Conservation (phyloP, 2,797 vertebrate species). For the Setipinna tenuifilis region DNA sequence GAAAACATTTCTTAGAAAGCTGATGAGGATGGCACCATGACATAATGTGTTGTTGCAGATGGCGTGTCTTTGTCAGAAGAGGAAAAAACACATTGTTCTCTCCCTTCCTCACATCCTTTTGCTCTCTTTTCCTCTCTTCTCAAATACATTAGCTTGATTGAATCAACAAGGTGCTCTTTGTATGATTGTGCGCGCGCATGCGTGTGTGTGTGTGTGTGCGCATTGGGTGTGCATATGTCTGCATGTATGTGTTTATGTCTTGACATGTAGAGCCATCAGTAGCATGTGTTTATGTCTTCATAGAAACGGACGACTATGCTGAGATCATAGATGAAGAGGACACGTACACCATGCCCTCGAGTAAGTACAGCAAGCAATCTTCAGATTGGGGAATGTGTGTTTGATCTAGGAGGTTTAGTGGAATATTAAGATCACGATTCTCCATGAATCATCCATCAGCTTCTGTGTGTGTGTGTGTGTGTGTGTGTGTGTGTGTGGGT, state of each 20-base stretch:
- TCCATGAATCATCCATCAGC: neutral
- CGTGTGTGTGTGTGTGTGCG: constrained; percentile 36
- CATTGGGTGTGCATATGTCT: constrained; percentile 37
- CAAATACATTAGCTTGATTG: constrained; percentile 48
- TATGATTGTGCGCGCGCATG: neutral
- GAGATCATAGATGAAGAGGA: constrained; percentile 99
- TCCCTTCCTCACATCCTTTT: constrained; percentile 31
- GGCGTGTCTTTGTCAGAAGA: constrained; percentile 61
- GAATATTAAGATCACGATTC: neutral
- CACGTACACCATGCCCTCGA: constrained; percentile 98
- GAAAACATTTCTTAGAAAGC: constrained; percentile 36
- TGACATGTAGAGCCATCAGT: constrained; percentile 25
- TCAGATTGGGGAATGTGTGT: neutral
- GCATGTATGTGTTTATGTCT: neutral
- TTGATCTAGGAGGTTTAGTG: neutral
- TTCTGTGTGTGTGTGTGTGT: neutral
- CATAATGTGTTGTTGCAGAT: constrained; percentile 70
- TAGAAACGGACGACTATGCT: constrained; percentile 98
- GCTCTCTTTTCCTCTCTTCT: constrained; percentile 33
- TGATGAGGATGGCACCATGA: constrained; percentile 57
- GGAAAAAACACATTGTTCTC: constrained; percentile 50
- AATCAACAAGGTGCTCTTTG: neutral
- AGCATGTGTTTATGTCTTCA: neutral
- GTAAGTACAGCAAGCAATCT: constrained; percentile 76
- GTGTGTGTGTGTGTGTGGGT: neutral